Conservation (phyloP, 1,140 invertebrate genomes). For the Drosophila nigromelanica region DNA sequence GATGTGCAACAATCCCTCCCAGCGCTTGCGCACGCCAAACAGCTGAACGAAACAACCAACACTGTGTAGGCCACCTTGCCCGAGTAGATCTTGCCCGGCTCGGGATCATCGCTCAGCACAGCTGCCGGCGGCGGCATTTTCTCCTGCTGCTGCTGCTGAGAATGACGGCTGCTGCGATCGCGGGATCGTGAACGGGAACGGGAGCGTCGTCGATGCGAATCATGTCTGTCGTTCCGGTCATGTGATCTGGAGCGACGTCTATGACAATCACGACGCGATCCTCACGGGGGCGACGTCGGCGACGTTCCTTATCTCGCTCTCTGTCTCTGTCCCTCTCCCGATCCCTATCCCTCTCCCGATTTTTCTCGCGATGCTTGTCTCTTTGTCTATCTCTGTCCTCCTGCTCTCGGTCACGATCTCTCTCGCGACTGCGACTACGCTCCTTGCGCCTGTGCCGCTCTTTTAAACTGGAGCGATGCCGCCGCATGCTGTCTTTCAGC, state of each 20-base stretch:
- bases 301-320: conserved; percentile 51
- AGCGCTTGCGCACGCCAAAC: conserved; percentile 93
- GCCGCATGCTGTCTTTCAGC: conserved; percentile 61
- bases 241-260: conserved; percentile 68
- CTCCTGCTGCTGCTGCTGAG: conserved; percentile 30
- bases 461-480: conserved; percentile 59
- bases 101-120: conserved; percentile 86
- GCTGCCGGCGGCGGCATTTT: conserved; percentile 76
- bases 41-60: conserved; percentile 98
- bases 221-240: conserved; percentile 65
- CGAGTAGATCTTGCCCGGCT: conserved; percentile 92
- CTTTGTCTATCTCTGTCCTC: conserved; percentile 58
- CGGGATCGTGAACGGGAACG: conserved; percentile 37
- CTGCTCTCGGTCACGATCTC: conserved; percentile 27
- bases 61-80: conserved; percentile 98
- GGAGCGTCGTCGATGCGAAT: conserved; percentile 67
- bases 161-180: conserved; percentile 54
- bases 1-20: conserved; percentile 99
- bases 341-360: conserved; percentile 17
- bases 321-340: conserved; percentile 17
- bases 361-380: conserved; percentile 38
- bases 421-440: conserved; percentile 41
- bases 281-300: conserved; percentile 40
- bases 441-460: conserved; percentile 46
- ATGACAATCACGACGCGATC: conserved; percentile 42